Evolutionary conservation across 2,797 vertebrate genomes (phyloP).

Genomic region (Hemitrygon akajei): DNA sequence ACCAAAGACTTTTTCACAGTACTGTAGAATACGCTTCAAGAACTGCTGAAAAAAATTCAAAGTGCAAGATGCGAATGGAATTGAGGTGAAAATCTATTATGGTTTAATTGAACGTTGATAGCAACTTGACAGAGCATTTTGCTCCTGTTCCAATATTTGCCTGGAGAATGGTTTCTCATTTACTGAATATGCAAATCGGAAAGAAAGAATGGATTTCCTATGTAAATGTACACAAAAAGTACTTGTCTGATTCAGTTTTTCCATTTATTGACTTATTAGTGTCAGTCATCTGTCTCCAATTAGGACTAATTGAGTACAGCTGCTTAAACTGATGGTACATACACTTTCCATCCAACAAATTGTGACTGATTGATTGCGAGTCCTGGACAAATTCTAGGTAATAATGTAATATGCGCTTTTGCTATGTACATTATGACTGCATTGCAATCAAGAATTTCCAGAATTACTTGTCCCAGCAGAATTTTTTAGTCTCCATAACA

Average conservation of each 20-base stretch:
- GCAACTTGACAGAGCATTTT: neutral
- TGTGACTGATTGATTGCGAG: constrained; percentile 17
- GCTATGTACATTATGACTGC: neutral
- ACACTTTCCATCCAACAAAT: neutral
- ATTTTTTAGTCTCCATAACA: neutral
- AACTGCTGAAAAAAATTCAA: neutral
- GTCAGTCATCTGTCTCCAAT: constrained; percentile 23
- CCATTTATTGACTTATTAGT: neutral
- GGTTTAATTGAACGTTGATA: neutral
- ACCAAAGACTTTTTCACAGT: too few species aligned
- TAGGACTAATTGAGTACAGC: neutral
- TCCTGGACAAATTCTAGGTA: neutral
- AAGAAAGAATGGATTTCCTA: constrained; percentile 4
- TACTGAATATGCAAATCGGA: neutral
- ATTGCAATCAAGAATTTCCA: neutral
- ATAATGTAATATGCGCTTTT: neutral
- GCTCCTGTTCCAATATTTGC: neutral
- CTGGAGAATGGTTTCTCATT: neutral
- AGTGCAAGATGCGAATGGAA: neutral
- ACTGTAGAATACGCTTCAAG: too few species aligned
- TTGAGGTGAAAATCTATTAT: neutral
- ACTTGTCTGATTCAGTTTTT: neutral
- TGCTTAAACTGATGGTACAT: neutral
- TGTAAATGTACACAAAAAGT: neutral
- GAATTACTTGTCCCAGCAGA: neutral